Percentiles rank a stretch among this genome's conserved stretches.
phyloP scores from a whole-genome alignment of 2,888 invertebrate species.

The Shargacucullia verbasci region DNA sequence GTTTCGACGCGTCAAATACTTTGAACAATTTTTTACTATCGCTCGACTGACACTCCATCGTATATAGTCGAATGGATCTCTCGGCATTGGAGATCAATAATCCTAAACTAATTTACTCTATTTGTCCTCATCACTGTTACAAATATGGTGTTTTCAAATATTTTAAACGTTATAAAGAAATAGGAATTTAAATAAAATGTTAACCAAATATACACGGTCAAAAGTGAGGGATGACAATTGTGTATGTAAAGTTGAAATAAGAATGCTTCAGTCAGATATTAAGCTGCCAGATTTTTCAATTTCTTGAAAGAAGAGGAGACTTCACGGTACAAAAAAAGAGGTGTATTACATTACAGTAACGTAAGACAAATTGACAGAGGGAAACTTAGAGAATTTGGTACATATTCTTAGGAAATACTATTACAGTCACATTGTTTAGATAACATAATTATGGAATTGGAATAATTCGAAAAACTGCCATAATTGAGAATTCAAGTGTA shows the following conservation, averaged over 20 bases:
- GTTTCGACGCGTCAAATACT: constrained; percentile 80
- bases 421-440: too few species aligned
- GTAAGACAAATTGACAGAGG: too few species aligned
- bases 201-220: constrained; percentile 72
- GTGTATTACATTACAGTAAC: too few species aligned
- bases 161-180: constrained; percentile 57
- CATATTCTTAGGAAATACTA: too few species aligned
- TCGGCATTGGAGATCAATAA: constrained; percentile 68
- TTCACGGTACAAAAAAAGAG: too few species aligned
- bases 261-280: constrained; percentile 60
- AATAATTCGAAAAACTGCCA: too few species aligned
- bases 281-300: constrained; percentile 54
- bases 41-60: constrained; percentile 82
- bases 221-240: constrained; percentile 67
- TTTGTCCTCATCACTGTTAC: constrained; percentile 62
- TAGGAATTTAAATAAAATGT: constrained; percentile 67
- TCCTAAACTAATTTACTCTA: constrained; percentile 63
- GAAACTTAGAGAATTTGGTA: too few species aligned
- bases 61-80: constrained; percentile 68
- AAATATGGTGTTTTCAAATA: constrained; percentile 51
- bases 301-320: too few species aligned
- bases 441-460: too few species aligned
- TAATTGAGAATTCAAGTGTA: too few species aligned
- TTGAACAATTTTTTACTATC: constrained; percentile 84
- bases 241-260: constrained; percentile 73